A percentile compares a stretch with the other conserved stretches of the same genome.
Evolutionary conservation across 1,140 invertebrate species (phyloP).

Genomic region (Anagrus nilaparvatae): DNA sequence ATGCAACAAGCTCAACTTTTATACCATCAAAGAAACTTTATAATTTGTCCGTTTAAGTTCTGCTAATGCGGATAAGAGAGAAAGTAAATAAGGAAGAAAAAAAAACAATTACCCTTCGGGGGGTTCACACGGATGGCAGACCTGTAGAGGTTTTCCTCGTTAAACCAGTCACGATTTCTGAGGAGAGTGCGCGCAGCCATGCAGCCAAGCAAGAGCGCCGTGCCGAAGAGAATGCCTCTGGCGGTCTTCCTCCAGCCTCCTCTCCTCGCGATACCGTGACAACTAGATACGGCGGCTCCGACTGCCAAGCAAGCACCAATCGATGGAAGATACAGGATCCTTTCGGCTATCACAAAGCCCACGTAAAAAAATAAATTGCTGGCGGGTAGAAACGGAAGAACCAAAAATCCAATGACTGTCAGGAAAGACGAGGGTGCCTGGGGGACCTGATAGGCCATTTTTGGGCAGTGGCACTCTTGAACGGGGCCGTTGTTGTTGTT

Average conservation of each 20-base stretch:
- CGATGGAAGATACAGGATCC: conserved; percentile 90
- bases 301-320: conserved; percentile 88
- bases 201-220: conserved; percentile 57
- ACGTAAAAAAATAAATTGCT: conserved; percentile 92
- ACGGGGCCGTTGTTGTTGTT: conserved; percentile 42
- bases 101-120: conserved; percentile 77
- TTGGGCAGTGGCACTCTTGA: conserved; percentile 36
- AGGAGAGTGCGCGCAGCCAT: conserved; percentile 63
- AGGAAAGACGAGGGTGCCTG: conserved; percentile 40
- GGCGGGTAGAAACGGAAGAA: conserved; percentile 87
- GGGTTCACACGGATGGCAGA: conserved; percentile 88
- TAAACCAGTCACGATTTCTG: conserved; percentile 82
- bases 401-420: conserved; percentile 65
- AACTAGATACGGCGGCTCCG: conserved; percentile 48
- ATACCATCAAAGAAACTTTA: no score
- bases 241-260: conserved; percentile 38
- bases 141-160: conserved; percentile 86
- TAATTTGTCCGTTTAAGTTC: no score
- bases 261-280: conserved; percentile 34
- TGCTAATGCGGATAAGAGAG: no score
- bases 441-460: conserved; percentile 17
- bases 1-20: no score
- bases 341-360: conserved; percentile 92
- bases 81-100: no score
- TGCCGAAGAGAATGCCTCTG: conserved; percentile 39